A percentile compares a stretch with the other conserved stretches of the same genome.
Conservation (phyloP, 1,140 invertebrate genomes). For the Calliphora vicina region DNA sequence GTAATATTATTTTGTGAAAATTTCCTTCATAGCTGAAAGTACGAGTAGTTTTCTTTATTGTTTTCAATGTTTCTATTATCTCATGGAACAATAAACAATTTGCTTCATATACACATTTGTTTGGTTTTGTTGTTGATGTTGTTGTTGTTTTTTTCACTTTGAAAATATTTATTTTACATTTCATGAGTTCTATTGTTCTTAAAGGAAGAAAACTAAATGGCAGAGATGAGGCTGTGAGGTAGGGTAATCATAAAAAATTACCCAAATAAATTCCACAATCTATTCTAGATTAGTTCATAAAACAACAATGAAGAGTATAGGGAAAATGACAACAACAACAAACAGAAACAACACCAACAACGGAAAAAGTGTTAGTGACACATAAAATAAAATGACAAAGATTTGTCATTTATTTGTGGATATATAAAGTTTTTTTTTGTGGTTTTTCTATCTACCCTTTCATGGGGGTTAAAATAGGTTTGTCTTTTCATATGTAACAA, state of each 20-base stretch:
- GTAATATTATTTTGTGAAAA: too few relatives aligned
- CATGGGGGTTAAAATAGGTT: too few relatives aligned
- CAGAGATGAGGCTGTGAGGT: not conserved
- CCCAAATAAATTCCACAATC: slow-evolving; percentile 13
- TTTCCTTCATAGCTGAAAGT: not conserved
- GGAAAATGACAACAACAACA: not conserved
- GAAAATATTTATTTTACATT: not conserved
- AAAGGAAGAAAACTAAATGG: not conserved
- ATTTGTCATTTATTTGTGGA: not conserved
- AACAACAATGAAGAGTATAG: not conserved
- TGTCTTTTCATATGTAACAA: too few relatives aligned
- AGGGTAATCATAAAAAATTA: not conserved
- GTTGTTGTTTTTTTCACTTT: not conserved
- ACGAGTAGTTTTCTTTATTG: not conserved
- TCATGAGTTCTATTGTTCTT: not conserved
- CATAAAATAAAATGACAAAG: not conserved
- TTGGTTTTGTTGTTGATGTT: too few relatives aligned
- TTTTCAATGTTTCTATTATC: not conserved
- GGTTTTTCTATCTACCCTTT: too few relatives aligned
- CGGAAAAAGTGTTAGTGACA: not conserved
- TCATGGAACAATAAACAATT: slow-evolving; percentile 8
- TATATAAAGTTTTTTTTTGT: not conserved
- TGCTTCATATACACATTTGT: not conserved
- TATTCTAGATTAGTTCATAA: not conserved
- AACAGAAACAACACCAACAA: not conserved